Evolutionary conservation across 2,888 invertebrate genomes (phyloP), one percentile per base, ranked within the genome.

Genomic region (Ennomos erosarius): DNA sequence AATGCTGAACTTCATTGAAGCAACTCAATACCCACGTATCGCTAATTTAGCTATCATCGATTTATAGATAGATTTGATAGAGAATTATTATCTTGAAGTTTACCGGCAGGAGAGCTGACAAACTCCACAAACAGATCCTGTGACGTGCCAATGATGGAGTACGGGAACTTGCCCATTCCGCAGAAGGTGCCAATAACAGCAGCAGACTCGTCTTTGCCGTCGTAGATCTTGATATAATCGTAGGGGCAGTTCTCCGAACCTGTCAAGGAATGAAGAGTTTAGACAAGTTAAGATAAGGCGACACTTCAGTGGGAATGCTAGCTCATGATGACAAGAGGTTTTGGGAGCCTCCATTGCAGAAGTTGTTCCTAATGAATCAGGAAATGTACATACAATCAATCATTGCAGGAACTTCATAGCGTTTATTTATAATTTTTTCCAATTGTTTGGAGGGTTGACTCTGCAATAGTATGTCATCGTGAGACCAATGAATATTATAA

Each of bases 131-230:
- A 97, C 70, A 97, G 93, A 77, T 97, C 97, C 73, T 96, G 96
- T 13, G 97, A 97, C 45, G 98, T 98, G 10, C 98, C 98, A 73
- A 98, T 98, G 81, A 98, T 98, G 76, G 97, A 97, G 91, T 97
- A 97, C 0, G 98, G 98, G 76, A 98, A 98, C 86, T 98, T 98
- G 46, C 98, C 98, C 95, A 98, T 96, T 1, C 97, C 97, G 81
- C 98, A 98, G 80, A 98, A 97, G 8, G 97, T 97, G 6, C 98
- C 98, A 69, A 98, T 98, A 45, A 97, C 95, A 0, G 97, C 96
- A 10, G 97, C 96, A 45, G 96, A 95, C 73, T 97, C 97, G 82
- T 97, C 96, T 73, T 97, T 96, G 0, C 98, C 98, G 74, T 98
- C 98, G 91, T 98, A 98, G 62, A 98, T 96, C 72, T 95, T 95